Base-by-base conservation (phyloP, 1,140 invertebrate genomes). In the Drosophila sp. region DNA sequence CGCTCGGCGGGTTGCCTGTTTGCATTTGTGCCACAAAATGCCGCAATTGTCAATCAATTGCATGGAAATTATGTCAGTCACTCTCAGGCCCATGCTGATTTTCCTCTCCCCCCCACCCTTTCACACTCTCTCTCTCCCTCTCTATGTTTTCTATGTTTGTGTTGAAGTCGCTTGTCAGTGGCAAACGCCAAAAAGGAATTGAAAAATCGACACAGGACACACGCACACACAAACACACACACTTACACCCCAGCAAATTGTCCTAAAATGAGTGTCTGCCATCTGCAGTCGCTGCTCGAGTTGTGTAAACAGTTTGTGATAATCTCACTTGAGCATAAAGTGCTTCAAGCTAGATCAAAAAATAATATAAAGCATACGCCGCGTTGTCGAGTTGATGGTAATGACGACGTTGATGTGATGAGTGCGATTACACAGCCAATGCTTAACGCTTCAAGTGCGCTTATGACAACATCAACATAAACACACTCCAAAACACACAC, bases 11-110 rank as follows among this genome's bases (percentile, higher is more conserved):
- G 78, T 50, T 36, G 67, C 41, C 79, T 82, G 72, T 76, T 80
- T 80, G 80, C 81, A 84, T 80, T 80, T 76, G 76, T 84, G 80
- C 80, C 81, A 84, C 81, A 84, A 84, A 84, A 84, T 84, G 83
- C 83, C 79, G 76, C 83, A 87, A 87, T 87, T 87, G 83, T 87
- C 83, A 87, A 87, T 87, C 83, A 87, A 87, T 87, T 79, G 81
- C 79, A 89, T 80, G 76, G 76, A 87, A 87, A 87, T 87, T 87
- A 87, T 89, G 83, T 77, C 72, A 86, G 63, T 63, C 50, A 51
- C 56, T 4, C 21, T 9, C 43, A n/a, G 13, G 16, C 32, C 7
- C 29, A 25, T 53, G 16, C 50, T 32, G 13, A 50, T 34, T 51
- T 2, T 29, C 25, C n/a, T 21, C n/a, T n/a, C n/a, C n/a, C n/a